phyloP scores from a whole-genome alignment of 1,140 invertebrate genomes.

The Aporrectodea caliginosa region DNA sequence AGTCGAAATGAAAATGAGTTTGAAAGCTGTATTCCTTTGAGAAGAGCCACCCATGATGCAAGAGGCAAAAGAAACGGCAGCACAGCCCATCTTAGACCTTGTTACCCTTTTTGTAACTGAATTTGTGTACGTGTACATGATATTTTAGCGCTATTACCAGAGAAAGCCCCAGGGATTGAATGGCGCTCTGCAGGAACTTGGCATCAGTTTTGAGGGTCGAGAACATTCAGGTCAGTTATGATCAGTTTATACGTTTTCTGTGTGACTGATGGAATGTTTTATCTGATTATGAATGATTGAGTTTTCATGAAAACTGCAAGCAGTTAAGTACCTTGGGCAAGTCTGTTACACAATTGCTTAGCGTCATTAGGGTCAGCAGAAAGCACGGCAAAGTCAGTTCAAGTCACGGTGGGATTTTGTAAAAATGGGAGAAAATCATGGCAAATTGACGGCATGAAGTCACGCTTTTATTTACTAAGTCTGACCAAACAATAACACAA shows the following conservation, averaged over 20 bases:
- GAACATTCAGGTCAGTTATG: slow-evolving; percentile 56
- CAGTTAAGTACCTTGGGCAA: background rate
- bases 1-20: too few species aligned
- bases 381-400: background rate
- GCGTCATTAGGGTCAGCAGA: background rate
- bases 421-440: too few species aligned
- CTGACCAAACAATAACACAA: too few species aligned
- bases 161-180: slow-evolving; percentile 52
- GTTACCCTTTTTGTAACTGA: background rate
- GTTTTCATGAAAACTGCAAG: background rate
- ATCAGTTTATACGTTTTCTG: too few species aligned
- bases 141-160: slow-evolving; percentile 40
- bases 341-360: background rate
- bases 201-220: slow-evolving; percentile 51
- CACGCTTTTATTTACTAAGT: too few species aligned
- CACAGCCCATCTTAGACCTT: background rate
- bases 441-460: too few species aligned
- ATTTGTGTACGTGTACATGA: background rate
- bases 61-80: too few species aligned
- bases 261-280: background rate
- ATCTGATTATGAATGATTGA: background rate
- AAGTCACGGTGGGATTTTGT: background rate
- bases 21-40: too few species aligned
- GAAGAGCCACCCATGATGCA: too few species aligned
- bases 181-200: slow-evolving; percentile 51